A percentile compares a stretch with the other conserved stretches of the same genome.
Evolutionary conservation across 1,140 invertebrate species (phyloP).

Genomic region (Nixonia krombeini): DNA sequence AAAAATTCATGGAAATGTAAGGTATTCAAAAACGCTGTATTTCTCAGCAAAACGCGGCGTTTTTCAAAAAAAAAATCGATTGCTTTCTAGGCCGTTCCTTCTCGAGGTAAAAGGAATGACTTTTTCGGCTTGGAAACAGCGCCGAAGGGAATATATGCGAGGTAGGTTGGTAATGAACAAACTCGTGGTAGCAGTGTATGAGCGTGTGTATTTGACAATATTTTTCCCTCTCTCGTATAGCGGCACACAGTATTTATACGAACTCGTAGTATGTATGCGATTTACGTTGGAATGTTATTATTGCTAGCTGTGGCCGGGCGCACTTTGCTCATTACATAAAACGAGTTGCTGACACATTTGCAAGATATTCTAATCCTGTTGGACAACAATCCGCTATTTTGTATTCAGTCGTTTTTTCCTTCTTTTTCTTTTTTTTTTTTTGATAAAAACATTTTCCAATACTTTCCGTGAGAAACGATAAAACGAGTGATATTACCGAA

Average conservation of each 20-base stretch:
- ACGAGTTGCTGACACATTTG: constrained; percentile 13
- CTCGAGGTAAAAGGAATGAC: too few relatives aligned
- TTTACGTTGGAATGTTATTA: constrained; percentile 66
- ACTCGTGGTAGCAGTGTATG: constrained; percentile 62
- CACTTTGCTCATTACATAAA: constrained; percentile 52
- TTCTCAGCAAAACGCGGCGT: too few relatives aligned
- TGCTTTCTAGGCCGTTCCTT: too few relatives aligned
- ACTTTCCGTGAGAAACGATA: too few relatives aligned
- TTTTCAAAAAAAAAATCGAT: too few relatives aligned
- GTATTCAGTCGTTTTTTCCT: neutral
- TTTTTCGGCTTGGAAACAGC: too few relatives aligned
- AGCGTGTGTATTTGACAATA: constrained; percentile 69
- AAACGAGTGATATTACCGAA: too few relatives aligned
- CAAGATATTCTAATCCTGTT: constrained; percentile 6
- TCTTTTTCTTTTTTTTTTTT: neutral
- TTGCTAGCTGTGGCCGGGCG: constrained; percentile 64
- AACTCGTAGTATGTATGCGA: constrained; percentile 62
- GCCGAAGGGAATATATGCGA: too few relatives aligned
- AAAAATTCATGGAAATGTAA: too few relatives aligned
- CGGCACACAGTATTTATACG: constrained; percentile 62
- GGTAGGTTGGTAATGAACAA: neutral
- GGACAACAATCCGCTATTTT: neutral
- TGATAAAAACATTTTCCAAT: too few relatives aligned
- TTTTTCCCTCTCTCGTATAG: constrained; percentile 56
- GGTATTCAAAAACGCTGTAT: too few relatives aligned